phyloP scores from a whole-genome alignment of 2,113 vertebrate species.

The Scopus umbretta region DNA sequence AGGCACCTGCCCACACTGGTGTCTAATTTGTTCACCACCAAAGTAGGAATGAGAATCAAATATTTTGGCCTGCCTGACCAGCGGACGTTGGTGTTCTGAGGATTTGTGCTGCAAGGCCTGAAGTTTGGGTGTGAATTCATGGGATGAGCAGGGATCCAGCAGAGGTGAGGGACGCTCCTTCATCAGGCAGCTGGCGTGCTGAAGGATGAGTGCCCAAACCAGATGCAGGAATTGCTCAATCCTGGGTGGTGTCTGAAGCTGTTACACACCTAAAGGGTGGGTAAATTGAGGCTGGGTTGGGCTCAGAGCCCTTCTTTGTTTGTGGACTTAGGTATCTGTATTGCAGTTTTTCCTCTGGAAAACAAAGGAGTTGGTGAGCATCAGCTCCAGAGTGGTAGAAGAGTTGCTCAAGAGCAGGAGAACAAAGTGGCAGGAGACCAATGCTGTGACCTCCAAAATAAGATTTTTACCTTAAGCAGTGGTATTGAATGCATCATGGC shows the following conservation, averaged over 20 bases:
- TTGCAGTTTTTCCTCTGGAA: neutral
- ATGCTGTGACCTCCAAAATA: neutral
- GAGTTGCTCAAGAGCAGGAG: neutral
- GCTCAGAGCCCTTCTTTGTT: neutral
- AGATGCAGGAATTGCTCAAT: neutral
- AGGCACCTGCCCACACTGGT: neutral
- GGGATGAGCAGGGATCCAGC: neutral
- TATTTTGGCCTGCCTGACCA: neutral
- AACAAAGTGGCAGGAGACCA: neutral
- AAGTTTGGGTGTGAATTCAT: neutral
- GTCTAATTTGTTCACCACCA: neutral
- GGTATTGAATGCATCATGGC: neutral
- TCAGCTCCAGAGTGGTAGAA: neutral
- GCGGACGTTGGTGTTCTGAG: neutral
- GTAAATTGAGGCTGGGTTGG: neutral
- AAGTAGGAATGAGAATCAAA: neutral
- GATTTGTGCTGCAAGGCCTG: neutral
- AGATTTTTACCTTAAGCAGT: neutral
- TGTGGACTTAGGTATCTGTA: neutral
- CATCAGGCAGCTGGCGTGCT: neutral
- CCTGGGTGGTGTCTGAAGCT: neutral
- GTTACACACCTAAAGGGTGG: neutral
- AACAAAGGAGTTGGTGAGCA: neutral
- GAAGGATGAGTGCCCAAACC: neutral
- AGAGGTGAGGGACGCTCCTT: neutral